Evolutionary conservation across 2,113 vertebrate species (phyloP), one percentile per base, ranked within the genome.

Genomic region (Sisor rabdophorus): DNA sequence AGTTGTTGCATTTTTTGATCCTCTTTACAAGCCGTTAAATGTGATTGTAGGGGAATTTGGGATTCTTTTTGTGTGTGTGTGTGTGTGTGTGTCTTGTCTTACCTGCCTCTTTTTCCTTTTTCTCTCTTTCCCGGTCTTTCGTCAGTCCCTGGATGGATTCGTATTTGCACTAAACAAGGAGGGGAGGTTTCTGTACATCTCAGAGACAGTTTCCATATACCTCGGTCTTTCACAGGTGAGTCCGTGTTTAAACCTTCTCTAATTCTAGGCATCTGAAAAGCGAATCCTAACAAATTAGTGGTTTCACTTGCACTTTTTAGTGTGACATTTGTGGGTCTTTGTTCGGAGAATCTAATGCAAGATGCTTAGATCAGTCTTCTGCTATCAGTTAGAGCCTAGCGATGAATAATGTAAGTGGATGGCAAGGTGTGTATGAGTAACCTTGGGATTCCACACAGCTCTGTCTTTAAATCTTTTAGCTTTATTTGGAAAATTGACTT

Each of bases 151-250:
- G 92, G 97, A 99, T 91, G 97, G 95, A 88, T 99, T 99, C 89
- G 94, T 99, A 92, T 99, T 99, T 97, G 96, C 96, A 95, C 94
- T 98, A 95, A 99, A 98, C 92, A 96, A 98, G 91, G 97, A 99
- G 91, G 96, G 96, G 89, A 94, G 95, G 85, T 99, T 99, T 94
- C 93, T 99, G 82, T 99, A 99, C 94, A 99, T 99, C 93, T 99
- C 97, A 0, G 97, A 99, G 93, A 99, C 97, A 4, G 97, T 99
- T 85, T 99, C 97, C 92, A 99, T 99, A 91, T 99, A 99, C 92
- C 94, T 99, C 90, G 97, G 97, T 76, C 94, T 99, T 88, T 99
- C 97, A 72, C 96, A 99, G 94, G 97, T 99, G 90, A 95, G 95
- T 92, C 81, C 16, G 3, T 20, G 22, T 54, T 52, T 16, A 78